Evolutionary conservation across 2,797 vertebrate species (phyloP).

Genomic region (Aplochiton taeniatus): DNA sequence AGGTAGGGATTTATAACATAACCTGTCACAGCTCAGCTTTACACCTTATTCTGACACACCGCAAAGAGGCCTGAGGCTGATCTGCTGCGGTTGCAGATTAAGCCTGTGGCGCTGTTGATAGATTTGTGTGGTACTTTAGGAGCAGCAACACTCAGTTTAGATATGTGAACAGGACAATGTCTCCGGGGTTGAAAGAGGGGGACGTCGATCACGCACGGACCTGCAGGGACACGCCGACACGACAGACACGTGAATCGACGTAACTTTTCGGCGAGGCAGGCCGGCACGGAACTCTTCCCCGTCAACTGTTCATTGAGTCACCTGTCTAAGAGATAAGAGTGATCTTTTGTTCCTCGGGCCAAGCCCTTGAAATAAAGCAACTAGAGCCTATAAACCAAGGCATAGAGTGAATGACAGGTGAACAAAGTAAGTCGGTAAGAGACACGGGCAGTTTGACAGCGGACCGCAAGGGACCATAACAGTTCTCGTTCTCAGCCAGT

Average conservation of each 20-base stretch:
- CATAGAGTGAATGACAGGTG: not conserved
- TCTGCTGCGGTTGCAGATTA: constrained; percentile 36
- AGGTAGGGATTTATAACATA: constrained; percentile 40
- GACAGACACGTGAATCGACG: no score
- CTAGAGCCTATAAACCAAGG: not conserved
- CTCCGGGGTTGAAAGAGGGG: no score
- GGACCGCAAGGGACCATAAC: not conserved
- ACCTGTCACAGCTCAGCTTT: constrained; percentile 40
- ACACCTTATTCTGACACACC: constrained; percentile 26
- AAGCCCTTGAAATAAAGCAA: constrained; percentile 17
- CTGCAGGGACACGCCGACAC: no score
- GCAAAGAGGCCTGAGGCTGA: constrained; percentile 47
- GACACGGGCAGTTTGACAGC: constrained; percentile 9
- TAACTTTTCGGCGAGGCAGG: constrained; percentile 29
- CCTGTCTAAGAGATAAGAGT: constrained; percentile 29
- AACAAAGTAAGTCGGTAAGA: not conserved
- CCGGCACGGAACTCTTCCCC: constrained; percentile 23
- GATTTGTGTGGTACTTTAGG: constrained; percentile 25
- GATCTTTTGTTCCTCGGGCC: constrained; percentile 37
- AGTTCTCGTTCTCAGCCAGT: constrained; percentile 15
- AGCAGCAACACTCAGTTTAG: no score
- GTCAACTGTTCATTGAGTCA: constrained; percentile 31
- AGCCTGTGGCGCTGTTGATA: constrained; percentile 38
- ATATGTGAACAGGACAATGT: no score
- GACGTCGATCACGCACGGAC: no score